These are phyloP conservation scores for Atta cephalotes DNA, from an alignment of 1,140 invertebrate genomes.

Conservation along the genomic window DNA sequence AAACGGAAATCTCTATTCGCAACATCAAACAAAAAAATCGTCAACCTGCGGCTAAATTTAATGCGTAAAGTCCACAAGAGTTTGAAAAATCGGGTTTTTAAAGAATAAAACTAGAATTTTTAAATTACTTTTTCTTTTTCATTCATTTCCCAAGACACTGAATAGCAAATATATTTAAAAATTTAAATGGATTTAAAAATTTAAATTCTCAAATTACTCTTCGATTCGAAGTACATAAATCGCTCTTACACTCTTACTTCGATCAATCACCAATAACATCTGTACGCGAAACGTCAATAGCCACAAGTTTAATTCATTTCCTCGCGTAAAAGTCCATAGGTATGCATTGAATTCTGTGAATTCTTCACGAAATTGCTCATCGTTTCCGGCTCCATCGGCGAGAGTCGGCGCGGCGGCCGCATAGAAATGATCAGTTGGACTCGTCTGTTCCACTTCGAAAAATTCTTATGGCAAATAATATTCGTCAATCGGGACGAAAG, in stretches of 20 bases:
- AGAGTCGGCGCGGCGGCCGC: constrained; percentile 59
- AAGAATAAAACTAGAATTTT: background rate
- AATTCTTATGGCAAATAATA: constrained; percentile 81
- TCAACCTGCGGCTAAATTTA: constrained; percentile 13
- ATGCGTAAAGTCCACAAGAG: background rate
- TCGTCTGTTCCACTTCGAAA: constrained; percentile 63
- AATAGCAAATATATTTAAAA: background rate
- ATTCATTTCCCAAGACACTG: background rate
- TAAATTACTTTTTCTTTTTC: background rate
- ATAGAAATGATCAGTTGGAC: constrained; percentile 77
- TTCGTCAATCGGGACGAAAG: constrained; percentile 68
- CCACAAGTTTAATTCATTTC: constrained; percentile 78
- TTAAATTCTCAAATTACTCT: background rate
- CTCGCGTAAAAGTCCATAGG: constrained; percentile 65
- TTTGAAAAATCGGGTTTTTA: background rate
- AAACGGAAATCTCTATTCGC: constrained; percentile 29
- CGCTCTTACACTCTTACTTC: background rate
- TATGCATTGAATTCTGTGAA: constrained; percentile 80
- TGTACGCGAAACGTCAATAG: constrained; percentile 26
- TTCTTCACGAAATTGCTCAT: constrained; percentile 78
- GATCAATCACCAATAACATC: constrained; percentile 36
- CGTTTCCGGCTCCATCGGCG: constrained; percentile 33
- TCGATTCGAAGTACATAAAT: background rate
- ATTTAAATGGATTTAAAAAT: background rate
- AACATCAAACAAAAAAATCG: background rate